Evolutionary conservation across 2,888 invertebrate genomes (phyloP), one percentile per base, ranked within the genome.

Genomic region (Mythimna vitellina): DNA sequence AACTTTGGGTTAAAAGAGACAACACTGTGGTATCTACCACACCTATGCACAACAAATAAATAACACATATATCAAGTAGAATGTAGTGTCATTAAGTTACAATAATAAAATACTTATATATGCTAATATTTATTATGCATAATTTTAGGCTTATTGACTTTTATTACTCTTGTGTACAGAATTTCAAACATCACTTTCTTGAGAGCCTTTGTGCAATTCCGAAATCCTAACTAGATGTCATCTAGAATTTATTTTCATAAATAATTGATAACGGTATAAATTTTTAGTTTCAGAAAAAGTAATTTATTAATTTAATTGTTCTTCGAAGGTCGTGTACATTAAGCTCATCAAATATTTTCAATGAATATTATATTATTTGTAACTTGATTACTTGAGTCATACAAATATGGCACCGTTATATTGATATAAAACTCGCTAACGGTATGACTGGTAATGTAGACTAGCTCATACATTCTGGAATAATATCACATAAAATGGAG

Each of bases 401-500:
- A 25, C 20, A 38, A 32, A 69, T 22, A 54, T 54, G 42, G 3
- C 5, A 22, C 38, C 29, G 32, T 29, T 25, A 17, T 20, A 56
- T 32, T 32, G 3, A 17, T 20, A 4, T n/a, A 9, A 53, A 32
- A 6, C 12, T 54, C 32, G 57, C n/a, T 25, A 51, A 12, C n/a
- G 25, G 17, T 53, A 20, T 46, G 29, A 53, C 25, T 46, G 17
- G 7, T 25, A 32, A 12, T 14, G 22, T 1, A n/a, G 6, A 69
- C 20, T 17, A 14, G n/a, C 2, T 3, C 8, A n/a, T 49, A 22
- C 3, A 29, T 66, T 38, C 20, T 53, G 14, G 1, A 53, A 35
- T 17, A 25, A 3, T 1, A 42, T 61, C 3, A 32, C 32, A 25
- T 14, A 62, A 57, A 49, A 75, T 75, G 79, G 62, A 73, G 46